These are phyloP conservation scores for Athene cunicularia DNA, from an alignment of 2,113 vertebrate species.

Conservation along the genomic window DNA sequence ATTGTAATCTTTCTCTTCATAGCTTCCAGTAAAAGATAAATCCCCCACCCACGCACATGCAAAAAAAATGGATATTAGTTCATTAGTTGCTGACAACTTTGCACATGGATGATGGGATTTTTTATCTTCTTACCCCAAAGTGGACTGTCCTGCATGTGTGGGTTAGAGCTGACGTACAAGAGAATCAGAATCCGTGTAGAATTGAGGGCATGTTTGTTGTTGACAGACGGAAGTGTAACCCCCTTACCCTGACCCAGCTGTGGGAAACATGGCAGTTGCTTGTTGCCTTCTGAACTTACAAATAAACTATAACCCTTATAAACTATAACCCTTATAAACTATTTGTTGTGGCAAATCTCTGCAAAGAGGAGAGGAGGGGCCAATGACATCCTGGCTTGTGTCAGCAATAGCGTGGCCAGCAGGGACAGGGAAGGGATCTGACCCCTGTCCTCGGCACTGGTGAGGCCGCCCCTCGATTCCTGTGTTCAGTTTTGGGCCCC, in stretches of 20 bases:
- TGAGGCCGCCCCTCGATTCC: no score
- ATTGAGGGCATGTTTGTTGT: neutral
- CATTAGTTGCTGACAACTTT: neutral
- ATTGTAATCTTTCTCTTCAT: neutral
- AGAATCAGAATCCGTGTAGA: neutral
- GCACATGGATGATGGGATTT: neutral
- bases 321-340: neutral
- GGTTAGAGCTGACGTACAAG: neutral
- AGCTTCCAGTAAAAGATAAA: neutral
- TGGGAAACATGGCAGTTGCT: neutral
- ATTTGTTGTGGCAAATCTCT: neutral
- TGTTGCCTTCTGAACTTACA: neutral
- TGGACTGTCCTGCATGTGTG: neutral
- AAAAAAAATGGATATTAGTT: neutral
- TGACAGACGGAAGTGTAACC: neutral
- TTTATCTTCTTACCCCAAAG: neutral
- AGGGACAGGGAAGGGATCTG: no score
- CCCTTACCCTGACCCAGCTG: neutral
- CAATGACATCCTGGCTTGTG: no score
- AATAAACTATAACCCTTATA: neutral
- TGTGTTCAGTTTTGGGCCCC: no score
- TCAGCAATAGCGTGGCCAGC: no score
- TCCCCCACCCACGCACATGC: rapidly evolving
- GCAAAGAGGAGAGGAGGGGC: neutral
- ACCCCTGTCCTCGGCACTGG: no score